Evolutionary conservation across 2,113 vertebrate genomes (phyloP).

Genomic region (Phalacrocorax brasilianus): DNA sequence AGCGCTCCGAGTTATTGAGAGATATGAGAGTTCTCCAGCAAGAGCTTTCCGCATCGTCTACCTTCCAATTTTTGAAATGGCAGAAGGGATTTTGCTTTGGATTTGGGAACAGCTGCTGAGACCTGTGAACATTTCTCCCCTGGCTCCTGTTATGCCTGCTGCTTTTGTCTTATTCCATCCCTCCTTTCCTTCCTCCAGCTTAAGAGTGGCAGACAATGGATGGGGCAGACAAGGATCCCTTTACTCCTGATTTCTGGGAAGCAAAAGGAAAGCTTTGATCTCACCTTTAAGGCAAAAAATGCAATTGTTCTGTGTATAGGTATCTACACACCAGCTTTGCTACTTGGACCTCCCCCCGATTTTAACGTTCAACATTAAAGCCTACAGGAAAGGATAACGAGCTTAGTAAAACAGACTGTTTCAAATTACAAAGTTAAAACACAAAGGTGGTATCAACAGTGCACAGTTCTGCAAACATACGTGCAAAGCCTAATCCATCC

Average conservation of each 20-base stretch:
- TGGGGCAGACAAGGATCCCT: not conserved
- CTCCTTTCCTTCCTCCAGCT: not conserved
- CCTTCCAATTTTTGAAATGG: not conserved
- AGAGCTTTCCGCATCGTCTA: not conserved
- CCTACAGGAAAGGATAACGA: not conserved
- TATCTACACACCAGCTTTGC: not conserved
- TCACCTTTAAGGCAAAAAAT: not conserved
- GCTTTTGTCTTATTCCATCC: not conserved
- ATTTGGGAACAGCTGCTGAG: not conserved
- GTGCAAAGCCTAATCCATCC: not conserved
- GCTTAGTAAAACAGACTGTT: not conserved
- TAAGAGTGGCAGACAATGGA: not conserved
- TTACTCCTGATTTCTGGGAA: not conserved
- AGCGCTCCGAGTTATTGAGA: not conserved
- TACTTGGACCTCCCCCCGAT: rapidly evolving
- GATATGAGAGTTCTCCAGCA: not conserved
- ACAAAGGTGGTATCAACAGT: not conserved
- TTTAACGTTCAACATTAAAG: not conserved
- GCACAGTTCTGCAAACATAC: not conserved
- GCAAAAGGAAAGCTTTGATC: not conserved
- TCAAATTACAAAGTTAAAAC: not conserved
- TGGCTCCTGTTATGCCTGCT: not conserved
- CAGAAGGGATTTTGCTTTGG: not conserved
- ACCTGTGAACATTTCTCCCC: not conserved
- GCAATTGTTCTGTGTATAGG: not conserved